These are phyloP conservation scores for Spodoptera picta DNA, from an alignment of 2,888 invertebrate species.

Conservation along the genomic window DNA sequence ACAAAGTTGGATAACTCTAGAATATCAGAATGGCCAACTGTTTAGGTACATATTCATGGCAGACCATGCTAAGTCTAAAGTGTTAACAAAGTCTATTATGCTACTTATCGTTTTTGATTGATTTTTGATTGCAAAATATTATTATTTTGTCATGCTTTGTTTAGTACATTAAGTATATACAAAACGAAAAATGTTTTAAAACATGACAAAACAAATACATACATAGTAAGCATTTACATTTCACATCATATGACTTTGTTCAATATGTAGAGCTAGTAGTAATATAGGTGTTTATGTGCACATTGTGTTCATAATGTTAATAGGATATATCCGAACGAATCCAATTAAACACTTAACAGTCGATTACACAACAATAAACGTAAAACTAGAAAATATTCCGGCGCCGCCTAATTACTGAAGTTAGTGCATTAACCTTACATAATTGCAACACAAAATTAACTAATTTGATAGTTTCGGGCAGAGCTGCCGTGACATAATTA, in stretches of 20 bases:
- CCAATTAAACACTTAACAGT: constrained; percentile 45
- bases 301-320: neutral
- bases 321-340: constrained; percentile 4
- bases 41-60: constrained; percentile 37
- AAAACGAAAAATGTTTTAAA: no score
- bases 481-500: constrained; percentile 56
- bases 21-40: constrained; percentile 33
- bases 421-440: constrained; percentile 49
- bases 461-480: constrained; percentile 59
- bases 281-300: no score
- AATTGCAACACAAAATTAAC: constrained; percentile 59
- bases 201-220: no score
- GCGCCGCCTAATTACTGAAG: constrained; percentile 48
- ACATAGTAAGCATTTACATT: no score
- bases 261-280: no score
- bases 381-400: constrained; percentile 44
- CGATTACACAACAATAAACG: constrained; percentile 53
- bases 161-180: no score
- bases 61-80: constrained; percentile 7
- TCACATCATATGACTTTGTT: no score
- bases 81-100: constrained; percentile 6
- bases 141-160: no score
- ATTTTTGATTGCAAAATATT: neutral
- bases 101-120: constrained; percentile 13
- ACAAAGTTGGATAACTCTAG: constrained; percentile 27